Evolutionary conservation across 2,797 vertebrate genomes (phyloP).

Genomic region (Sternarchorhynchus goeldii): DNA sequence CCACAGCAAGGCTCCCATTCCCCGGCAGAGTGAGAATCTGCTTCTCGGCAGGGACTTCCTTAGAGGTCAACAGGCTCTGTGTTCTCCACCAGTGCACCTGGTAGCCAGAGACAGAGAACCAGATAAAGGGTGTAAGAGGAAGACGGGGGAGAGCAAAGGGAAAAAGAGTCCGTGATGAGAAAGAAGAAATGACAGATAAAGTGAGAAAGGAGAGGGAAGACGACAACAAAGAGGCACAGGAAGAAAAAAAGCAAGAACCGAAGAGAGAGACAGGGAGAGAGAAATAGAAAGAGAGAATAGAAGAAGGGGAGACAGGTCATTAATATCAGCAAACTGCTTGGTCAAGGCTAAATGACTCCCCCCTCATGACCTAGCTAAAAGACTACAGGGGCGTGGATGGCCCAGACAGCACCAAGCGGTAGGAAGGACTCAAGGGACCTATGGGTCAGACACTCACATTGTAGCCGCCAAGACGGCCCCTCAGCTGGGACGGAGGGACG

Average conservation of each 20-base stretch:
- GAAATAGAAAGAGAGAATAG: background rate
- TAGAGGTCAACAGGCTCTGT: conserved; percentile 78
- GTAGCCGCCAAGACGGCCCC: conserved; percentile 88
- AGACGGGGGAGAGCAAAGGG: background rate
- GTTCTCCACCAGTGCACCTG: conserved; percentile 89
- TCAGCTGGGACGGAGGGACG: conserved; percentile 81
- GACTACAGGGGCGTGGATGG: background rate
- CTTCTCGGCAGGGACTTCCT: conserved; percentile 76
- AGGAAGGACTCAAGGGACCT: conserved; percentile 31
- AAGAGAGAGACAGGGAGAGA: conserved; percentile 1
- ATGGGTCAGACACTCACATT: conserved; percentile 69
- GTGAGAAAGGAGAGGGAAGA: background rate
- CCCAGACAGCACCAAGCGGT: background rate
- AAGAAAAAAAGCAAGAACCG: background rate
- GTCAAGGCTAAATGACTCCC: conserved; percentile 11
- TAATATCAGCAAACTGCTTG: conserved; percentile 27
- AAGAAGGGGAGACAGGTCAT: background rate
- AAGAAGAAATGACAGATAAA: background rate
- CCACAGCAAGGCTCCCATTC: conserved; percentile 79
- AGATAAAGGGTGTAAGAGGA: conserved; percentile 3
- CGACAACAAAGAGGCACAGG: background rate
- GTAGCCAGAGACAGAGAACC: conserved; percentile 18
- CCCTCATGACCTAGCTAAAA: background rate
- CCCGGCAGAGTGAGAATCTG: conserved; percentile 80
- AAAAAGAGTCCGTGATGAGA: background rate